Evolutionary conservation across 2,113 vertebrate species (phyloP), one percentile per base, ranked within the genome.

Genomic region (Pithys albifrons): DNA sequence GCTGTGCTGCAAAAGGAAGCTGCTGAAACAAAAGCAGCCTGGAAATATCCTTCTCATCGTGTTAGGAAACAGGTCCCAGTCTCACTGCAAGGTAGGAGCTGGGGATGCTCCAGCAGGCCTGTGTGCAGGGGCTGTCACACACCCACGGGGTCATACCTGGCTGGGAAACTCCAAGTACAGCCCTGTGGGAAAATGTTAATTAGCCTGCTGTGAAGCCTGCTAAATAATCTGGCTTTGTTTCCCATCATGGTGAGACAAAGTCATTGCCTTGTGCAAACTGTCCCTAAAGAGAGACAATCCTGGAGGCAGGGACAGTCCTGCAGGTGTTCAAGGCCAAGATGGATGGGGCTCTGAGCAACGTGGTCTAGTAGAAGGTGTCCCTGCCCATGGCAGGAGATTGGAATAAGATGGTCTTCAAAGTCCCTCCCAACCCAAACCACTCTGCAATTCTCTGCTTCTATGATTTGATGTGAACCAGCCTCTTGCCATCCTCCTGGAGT

Each of bases 231-330:
- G 16, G 16, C 12, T 28, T 23, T 0, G 0, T 10, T 69, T 79
- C 6, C 18, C 35, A 15, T 19, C 6, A 1, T 18, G 49, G 35
- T 37, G 48, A 33, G 28, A 69, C 4, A 0, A 0, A 77, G 65
- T 52, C 45, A 37, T 37, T 31, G 61, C 46, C 22, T n/a, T 4
- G 4, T 28, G 37, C 45, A 20, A 55, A 48, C 4, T 59, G 49
- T 43, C 18, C 29, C 33, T 57, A 10, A 31, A 41, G 39, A 52
- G 16, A 35, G 33, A 22, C 11, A 59, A 7, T 35, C 52, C 39
- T 31, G 17, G 29, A 29, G 3, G 14, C 37, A 49, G 18, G 20
- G 33, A 29, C 33, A 19, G 45, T 59, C 15, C 23, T 74, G 61
- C 33, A 74, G 54, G 65, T 46, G 31, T 46, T 67, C 15, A 46